Evolutionary conservation across 2,797 vertebrate species (phyloP), one percentile per base, ranked within the genome.

Genomic region (Gymnodraco acuticeps): DNA sequence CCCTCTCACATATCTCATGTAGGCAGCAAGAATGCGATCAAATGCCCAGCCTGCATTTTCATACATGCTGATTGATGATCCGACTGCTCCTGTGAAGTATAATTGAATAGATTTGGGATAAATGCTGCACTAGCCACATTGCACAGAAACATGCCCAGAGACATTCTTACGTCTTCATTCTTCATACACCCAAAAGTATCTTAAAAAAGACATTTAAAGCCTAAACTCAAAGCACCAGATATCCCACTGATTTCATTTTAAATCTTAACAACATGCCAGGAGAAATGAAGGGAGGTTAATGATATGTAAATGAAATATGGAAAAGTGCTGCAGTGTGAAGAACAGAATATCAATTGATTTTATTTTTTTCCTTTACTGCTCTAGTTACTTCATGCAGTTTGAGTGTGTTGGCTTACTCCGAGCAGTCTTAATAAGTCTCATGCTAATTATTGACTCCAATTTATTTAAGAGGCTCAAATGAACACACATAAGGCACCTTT

Each of bases 241-340:
- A 86, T 72, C 75, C 83, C 60, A 80, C 82, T 77, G 73, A 88
- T 88, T 91, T 84, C 78, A 89, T 88, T 89, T 86, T 46, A 80
- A 89, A 84, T 81, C 84, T 74, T 85, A 86, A 85, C 70, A 83
- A 84, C 73, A 80, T 63, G 76, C 78, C 70, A 88, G 71, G 79
- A 89, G 87, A 90, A 87, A 88, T 82, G 79, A 91, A 88, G 84
- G 81, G 83, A 86, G 91, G 90, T 91, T 93, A 94, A 93, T 93
- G 86, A 92, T 84, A 93, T 93, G 89, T 72, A 88, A 94, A 93
- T 92, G 83, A 92, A 91, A 93, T 87, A 90, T 94, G 89, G 85
- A 87, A 90, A 90, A 91, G 80, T 80, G 75, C 82, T 82, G 80
- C 70, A 78, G 81, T 79, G 88, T 67, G 80, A 80, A 83, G 83